Evolutionary conservation across 2,888 invertebrate species (phyloP), one percentile per base, ranked within the genome.

Genomic region (Odontocolon sp.): DNA sequence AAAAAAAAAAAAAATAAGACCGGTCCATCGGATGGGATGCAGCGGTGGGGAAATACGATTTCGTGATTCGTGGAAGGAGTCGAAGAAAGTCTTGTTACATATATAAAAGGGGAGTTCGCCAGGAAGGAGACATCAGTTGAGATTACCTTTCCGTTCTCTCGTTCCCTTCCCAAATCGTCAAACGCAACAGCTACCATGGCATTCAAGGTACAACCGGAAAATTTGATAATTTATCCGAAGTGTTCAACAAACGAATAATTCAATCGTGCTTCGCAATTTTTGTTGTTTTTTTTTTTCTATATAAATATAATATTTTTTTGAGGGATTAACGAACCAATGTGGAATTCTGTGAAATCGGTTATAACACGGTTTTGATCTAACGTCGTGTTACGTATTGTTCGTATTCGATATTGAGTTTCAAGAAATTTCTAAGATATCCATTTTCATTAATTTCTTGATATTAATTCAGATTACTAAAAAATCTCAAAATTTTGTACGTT

Each of bases 101-200:
- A 71, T 75, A 76, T 76, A 77, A 77, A 77, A 57, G 72, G 72
- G 42, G 68, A 63, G 9, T 54, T 40, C 38, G 63, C 47, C 33
- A 64, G 40, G 56, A 57, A 72, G 26, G 63, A 67, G 72, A 11
- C 72, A 77, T 77, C 77, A 77, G 77, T 77, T 50, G 63, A 72
- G 63, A 57, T 72, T 68, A 68, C 31, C 56, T 72, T 68, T 52
- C 38, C 57, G 56, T 67, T 77, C 72, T 72, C 18, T 57, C 31
- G 21, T 63, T 42, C n/a, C 23, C 54, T 57, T 67, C 26, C 38
- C 45, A 63, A 77, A 72, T 31, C 33, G 40, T 28, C 36, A 23
- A 38, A 36, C 16, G n/a, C 31, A 59, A 33, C 71, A 63, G 33
- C 67, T 36, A 72, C 61, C 40, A 77, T 77, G 77, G 77, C 72